phyloP scores from a whole-genome alignment of 2,888 invertebrate genomes.

The Thymelicus sylvestris region DNA sequence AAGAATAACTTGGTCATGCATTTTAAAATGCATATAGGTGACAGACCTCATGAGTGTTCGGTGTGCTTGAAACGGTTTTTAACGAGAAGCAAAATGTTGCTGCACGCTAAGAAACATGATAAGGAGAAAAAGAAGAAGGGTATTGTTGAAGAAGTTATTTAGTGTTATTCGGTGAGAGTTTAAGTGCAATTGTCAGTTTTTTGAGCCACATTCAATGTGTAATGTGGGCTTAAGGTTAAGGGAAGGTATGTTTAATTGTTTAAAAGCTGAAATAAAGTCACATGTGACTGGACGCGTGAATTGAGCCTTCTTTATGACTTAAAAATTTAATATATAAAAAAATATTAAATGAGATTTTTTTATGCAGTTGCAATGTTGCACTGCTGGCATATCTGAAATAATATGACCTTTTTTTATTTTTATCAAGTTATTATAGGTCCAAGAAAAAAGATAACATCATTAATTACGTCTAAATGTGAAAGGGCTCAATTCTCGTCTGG shows the following conservation, averaged over 20 bases:
- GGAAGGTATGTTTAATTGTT: not conserved
- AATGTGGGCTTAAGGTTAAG: not conserved
- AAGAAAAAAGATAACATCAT: too few relatives aligned
- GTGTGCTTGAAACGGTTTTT: constrained; percentile 67
- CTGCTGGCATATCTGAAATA: too few relatives aligned
- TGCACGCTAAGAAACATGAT: constrained; percentile 65
- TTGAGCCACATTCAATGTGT: not conserved
- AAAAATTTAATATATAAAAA: too few relatives aligned
- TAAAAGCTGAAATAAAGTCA: not conserved
- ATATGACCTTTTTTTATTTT: too few relatives aligned
- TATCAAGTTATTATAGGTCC: too few relatives aligned
- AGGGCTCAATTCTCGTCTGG: too few relatives aligned
- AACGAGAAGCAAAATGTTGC: constrained; percentile 62
- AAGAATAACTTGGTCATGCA: constrained; percentile 75
- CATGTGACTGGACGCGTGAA: too few relatives aligned
- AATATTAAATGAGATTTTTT: too few relatives aligned
- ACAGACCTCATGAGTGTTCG: constrained; percentile 60
- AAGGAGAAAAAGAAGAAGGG: constrained; percentile 60
- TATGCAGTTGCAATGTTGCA: too few relatives aligned
- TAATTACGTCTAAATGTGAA: too few relatives aligned
- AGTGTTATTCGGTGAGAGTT: constrained; percentile 11
- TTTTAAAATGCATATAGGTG: constrained; percentile 68
- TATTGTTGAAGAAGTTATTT: constrained; percentile 27
- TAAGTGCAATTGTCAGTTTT: not conserved
- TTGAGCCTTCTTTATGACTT: too few relatives aligned